Evolutionary conservation across 1,140 invertebrate species (phyloP).

Genomic region (Pinna nobilis): DNA sequence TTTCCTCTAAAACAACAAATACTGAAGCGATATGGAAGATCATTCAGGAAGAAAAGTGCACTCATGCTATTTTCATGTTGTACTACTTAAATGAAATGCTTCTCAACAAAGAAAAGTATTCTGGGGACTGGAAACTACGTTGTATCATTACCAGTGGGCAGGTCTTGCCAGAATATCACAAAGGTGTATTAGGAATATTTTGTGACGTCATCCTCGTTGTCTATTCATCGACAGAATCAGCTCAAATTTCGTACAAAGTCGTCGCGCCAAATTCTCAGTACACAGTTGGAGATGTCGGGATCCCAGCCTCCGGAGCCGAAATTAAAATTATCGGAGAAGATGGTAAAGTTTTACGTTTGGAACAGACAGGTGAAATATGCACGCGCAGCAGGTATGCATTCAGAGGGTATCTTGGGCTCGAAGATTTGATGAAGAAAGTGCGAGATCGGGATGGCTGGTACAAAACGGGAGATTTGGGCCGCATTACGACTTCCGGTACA

Average conservation of each 20-base stretch:
- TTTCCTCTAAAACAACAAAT: background rate
- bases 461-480: slow-evolving; percentile 23
- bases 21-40: background rate
- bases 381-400: background rate
- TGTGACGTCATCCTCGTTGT: background rate
- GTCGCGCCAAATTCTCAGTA: background rate
- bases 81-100: slow-evolving; percentile 2
- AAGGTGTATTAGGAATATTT: background rate
- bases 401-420: background rate
- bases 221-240: slow-evolving; percentile 1
- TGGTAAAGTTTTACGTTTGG: background rate
- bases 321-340: slow-evolving; percentile 7
- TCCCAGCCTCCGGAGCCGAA: background rate
- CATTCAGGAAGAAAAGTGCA: slow-evolving; percentile 3
- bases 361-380: background rate
- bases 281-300: background rate
- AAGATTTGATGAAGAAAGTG: background rate
- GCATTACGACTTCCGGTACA: background rate
- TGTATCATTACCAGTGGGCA: background rate
- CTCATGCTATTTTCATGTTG: background rate
- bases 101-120: background rate
- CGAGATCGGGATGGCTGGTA: background rate
- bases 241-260: background rate
- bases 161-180: background rate
- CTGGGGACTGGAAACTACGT: background rate